Evolutionary conservation across 2,797 vertebrate species (phyloP), one percentile per base, ranked within the genome.

Genomic region (Pachyuromys duprasi): DNA sequence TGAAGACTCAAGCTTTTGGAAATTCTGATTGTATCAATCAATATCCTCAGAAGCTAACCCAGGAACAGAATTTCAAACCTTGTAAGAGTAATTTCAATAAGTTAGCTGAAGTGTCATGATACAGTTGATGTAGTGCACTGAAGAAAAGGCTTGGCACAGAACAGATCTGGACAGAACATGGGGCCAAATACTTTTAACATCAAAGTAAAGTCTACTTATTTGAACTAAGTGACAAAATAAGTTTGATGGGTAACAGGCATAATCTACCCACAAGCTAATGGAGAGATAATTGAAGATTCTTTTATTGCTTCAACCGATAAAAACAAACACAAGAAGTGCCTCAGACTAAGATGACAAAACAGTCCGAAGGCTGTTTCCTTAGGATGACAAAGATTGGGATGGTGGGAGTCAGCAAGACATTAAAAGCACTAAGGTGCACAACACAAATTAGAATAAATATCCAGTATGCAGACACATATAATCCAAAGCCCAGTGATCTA

Each of bases 301-400:
- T 53, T 39, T 63, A 1, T 1, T 22, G 7, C n/a, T 24, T 2
- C 9, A 33, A 92, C 86, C 28, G 20, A 6, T 12, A 69, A 63
- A 1, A 11, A 36, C 12, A 20, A 33, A 31, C 49, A 78, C 3
- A 28, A 60, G 63, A 89, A 55, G 28, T 24, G 22, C 8, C 8
- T 11, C 36, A 88, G 4, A 63, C 33, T 11, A 28, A 92, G 53
- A 72, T 3, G 13, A 17, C 22, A 62, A 31, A 9, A 8, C 7
- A 31, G 4, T 53, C 55, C 28, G 17, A 39, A 91, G 15, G 2
- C 1, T 45, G 0, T 1, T 1, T 28, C 7, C 45, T 33, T 0
- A 60, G 2, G 8, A 0, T 4, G 3, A 53, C 8, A 17, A 69
- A 31, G 22, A 39, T 8, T 2, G 6, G 0, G 39, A 3, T 5